Evolutionary conservation across 2,888 invertebrate species (phyloP).

Genomic region (Andricus curvator): DNA sequence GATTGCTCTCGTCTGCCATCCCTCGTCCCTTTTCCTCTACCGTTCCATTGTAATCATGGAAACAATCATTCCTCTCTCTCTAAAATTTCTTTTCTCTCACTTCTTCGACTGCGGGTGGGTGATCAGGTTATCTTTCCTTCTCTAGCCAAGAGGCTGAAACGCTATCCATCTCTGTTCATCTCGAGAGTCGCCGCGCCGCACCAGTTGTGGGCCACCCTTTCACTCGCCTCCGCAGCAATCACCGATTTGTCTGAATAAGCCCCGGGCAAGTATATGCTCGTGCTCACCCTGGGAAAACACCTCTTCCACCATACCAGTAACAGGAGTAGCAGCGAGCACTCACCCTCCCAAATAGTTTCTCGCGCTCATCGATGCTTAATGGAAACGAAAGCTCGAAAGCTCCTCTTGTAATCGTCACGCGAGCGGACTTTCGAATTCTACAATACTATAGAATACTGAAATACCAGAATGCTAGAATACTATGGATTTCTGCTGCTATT

Average conservation of each 20-base stretch:
- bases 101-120: slow-evolving; percentile 45
- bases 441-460: not conserved
- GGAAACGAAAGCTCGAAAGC: slow-evolving; percentile 58
- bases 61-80: slow-evolving; percentile 73
- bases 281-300: slow-evolving; percentile 73
- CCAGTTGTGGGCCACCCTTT: slow-evolving; percentile 65
- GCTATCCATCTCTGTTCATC: slow-evolving; percentile 63
- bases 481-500: not conserved
- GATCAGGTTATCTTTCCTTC: slow-evolving; percentile 42
- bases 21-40: slow-evolving; percentile 65
- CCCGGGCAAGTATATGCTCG: slow-evolving; percentile 75
- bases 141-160: not conserved
- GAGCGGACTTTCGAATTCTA: not conserved
- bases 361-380: slow-evolving; percentile 72
- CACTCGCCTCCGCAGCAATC: slow-evolving; percentile 75
- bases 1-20: slow-evolving; percentile 70
- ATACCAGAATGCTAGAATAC: not conserved
- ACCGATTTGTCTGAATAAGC: slow-evolving; percentile 78
- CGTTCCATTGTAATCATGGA: slow-evolving; percentile 76
- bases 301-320: slow-evolving; percentile 55
- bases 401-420: slow-evolving; percentile 13
- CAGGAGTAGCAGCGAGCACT: not conserved
- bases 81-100: slow-evolving; percentile 43
- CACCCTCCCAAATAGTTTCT: slow-evolving; percentile 31
- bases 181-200: slow-evolving; percentile 51